These are phyloP conservation scores for Spilogale gracilis DNA, from an alignment of 2,113 vertebrate species.

Conservation along the genomic window DNA sequence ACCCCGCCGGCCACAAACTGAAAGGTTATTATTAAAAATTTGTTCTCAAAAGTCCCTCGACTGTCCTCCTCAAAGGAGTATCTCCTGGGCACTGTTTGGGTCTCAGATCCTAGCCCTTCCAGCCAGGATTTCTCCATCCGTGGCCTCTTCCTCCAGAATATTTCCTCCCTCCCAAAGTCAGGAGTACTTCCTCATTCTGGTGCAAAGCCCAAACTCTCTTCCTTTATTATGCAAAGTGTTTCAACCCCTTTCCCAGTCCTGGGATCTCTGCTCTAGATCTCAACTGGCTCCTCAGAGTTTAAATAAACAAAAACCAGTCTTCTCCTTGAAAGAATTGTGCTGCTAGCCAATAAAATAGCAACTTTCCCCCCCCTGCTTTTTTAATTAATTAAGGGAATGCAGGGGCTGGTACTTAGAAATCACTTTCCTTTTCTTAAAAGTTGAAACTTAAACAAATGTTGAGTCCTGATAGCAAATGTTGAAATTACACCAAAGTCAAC, in stretches of 20 bases:
- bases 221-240: background rate
- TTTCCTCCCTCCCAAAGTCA: background rate
- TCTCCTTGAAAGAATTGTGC: background rate
- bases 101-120: background rate
- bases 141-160: too few relatives aligned
- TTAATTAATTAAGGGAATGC: background rate
- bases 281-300: background rate
- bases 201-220: background rate
- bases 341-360: background rate
- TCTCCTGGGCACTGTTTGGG: background rate
- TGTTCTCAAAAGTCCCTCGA: background rate
- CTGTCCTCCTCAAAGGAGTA: background rate
- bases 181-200: background rate
- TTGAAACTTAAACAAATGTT: background rate
- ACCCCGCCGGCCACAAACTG: background rate
- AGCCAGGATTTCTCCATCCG: background rate
- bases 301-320: background rate
- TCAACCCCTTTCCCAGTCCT: too few relatives aligned
- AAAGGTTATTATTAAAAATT: background rate
- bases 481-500: background rate
- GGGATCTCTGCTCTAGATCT: background rate
- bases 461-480: background rate
- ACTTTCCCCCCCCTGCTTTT: background rate
- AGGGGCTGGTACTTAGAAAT: background rate
- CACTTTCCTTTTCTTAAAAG: background rate